These are phyloP conservation scores for Xylophagus ater DNA, from an alignment of 2,888 invertebrate genomes.

Conservation along the genomic window DNA sequence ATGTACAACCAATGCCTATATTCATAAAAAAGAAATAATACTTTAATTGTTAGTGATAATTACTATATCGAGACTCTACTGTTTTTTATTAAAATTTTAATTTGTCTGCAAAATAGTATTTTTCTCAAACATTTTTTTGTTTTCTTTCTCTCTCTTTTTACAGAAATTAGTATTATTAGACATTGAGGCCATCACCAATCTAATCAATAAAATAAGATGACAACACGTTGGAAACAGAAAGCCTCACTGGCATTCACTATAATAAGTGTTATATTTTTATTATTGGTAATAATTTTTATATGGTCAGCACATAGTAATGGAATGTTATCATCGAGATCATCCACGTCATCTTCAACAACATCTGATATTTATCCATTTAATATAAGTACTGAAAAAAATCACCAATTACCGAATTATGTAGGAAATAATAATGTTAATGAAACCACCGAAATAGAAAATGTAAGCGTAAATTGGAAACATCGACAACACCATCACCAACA, in stretches of 20 bases:
- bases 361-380: constrained; percentile 4
- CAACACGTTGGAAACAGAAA: constrained; percentile 19
- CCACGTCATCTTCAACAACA: too few relatives aligned
- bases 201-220: constrained; percentile 13
- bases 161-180: too few relatives aligned
- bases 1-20: too few relatives aligned
- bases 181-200: too few relatives aligned
- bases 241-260: constrained; percentile 14
- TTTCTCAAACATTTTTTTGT: too few relatives aligned
- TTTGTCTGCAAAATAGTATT: too few relatives aligned
- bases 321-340: constrained; percentile 14
- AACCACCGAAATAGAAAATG: background rate
- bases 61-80: too few relatives aligned
- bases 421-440: constrained; percentile 7
- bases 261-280: constrained; percentile 10
- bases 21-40: too few relatives aligned
- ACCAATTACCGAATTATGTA: constrained; percentile 1
- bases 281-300: constrained; percentile 15
- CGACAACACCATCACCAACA: background rate
- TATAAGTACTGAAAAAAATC: constrained; percentile 4
- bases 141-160: too few relatives aligned
- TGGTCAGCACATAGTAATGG: constrained; percentile 16
- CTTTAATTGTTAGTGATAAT: too few relatives aligned
- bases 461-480: too few relatives aligned
- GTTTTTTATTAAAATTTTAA: too few relatives aligned